Evolutionary conservation across 1,140 invertebrate species (phyloP), one percentile per base, ranked within the genome.

Genomic region (Platorchestia sp.): DNA sequence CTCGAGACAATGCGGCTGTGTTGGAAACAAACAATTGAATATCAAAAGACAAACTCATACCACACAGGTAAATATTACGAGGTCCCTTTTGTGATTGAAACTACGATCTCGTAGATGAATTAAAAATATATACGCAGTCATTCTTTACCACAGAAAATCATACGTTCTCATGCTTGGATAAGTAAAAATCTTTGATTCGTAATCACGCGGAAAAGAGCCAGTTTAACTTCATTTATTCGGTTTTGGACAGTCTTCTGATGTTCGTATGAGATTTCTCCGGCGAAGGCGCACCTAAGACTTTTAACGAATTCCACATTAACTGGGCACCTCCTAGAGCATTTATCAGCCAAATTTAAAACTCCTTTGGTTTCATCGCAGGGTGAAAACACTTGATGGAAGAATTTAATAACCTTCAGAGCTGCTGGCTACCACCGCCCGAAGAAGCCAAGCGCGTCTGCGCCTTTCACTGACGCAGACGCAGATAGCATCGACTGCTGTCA

Each of bases 401-500:
- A 75, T 36, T 75, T 75, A 75, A 75, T 75, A 75, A 75, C 59
- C 27, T 75, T 75, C 27, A 3, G 59, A 75, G 59, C 36, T 75
- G 59, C 27, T 6, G 36, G 59, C 59, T 75, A 75, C 59, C 59
- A 75, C 27, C 59, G 59, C 59, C 59, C 27, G 14, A 75, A 75
- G 59, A 36, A 75, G 59, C 59, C 27, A 19, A 1, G 59, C 59
- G 36, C 10, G 36, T 36, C 59, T 75, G 14, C 59, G 36, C 59
- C 59, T 75, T 27, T 75, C 59, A 27, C 59, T 36, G 27, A 27
- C 19, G 47, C 47, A 19, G 47, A 51, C 59, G 59, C 10, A 42
- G 87, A 90, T 90, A 90, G 41, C 41, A 90, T 90, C 87, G 36
- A 36, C 87, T 42, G 87, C 41, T 90, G 87, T 90, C 87, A 42